Evolutionary conservation across 2,888 invertebrate genomes (phyloP).

Genomic region (Habroteleia sp.): DNA sequence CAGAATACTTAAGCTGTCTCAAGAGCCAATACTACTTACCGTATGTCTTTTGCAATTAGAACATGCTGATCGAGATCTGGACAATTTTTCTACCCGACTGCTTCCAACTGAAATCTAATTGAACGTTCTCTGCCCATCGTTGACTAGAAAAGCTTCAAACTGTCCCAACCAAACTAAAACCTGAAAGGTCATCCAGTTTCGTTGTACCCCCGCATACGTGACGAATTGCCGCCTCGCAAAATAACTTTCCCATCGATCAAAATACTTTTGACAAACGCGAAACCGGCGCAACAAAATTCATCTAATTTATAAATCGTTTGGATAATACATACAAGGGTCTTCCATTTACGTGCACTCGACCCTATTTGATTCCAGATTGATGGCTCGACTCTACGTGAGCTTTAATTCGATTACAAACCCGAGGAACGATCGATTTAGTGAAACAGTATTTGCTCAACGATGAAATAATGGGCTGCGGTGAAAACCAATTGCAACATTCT

Average conservation of each 20-base stretch:
- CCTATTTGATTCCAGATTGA: conserved; percentile 65
- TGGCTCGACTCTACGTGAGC: conserved; percentile 61
- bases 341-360: conserved; percentile 65
- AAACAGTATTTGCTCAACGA: conserved; percentile 64
- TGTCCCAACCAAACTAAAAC: no score
- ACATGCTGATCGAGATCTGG: no score
- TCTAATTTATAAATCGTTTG: conserved; percentile 61
- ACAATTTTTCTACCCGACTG: no score
- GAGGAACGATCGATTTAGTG: conserved; percentile 62
- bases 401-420: conserved; percentile 64
- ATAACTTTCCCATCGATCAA: conserved; percentile 50
- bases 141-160: no score
- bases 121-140: no score
- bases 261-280: conserved; percentile 43
- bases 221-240: conserved; percentile 4
- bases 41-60: no score
- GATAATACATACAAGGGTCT: conserved; percentile 64
- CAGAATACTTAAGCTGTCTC: no score
- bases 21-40: no score
- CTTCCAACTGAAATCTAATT: no score
- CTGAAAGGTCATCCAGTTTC: no score
- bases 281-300: conserved; percentile 47
- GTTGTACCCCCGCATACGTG: no score
- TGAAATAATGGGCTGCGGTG: conserved; percentile 62
- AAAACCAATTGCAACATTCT: conserved; percentile 51